A percentile compares a stretch with the other conserved stretches of the same genome.
Evolutionary conservation across 2,888 invertebrate species (phyloP).

Genomic region (Stramonita haemastoma): DNA sequence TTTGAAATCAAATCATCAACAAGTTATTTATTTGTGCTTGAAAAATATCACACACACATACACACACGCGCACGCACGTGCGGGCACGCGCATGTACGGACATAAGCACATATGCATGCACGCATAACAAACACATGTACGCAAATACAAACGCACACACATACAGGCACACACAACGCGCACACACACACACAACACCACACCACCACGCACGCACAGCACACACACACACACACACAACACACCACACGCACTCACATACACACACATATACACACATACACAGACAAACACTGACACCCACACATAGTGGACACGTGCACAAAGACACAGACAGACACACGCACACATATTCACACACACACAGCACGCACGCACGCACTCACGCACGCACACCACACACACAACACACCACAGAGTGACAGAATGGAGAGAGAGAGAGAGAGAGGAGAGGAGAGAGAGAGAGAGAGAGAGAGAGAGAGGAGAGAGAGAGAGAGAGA

Average conservation of each 20-base stretch:
- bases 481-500: not conserved
- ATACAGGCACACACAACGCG: not conserved
- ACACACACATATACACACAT: not conserved
- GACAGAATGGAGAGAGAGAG: too few relatives aligned
- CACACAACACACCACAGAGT: slow-evolving; percentile 3
- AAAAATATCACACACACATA: not conserved
- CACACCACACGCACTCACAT: slow-evolving; percentile 13
- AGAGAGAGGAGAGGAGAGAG: not conserved
- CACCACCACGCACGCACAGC: not conserved
- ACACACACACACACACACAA: slow-evolving; percentile 17
- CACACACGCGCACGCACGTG: slow-evolving; percentile 4
- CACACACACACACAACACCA: slow-evolving; percentile 20
- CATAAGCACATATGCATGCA: too few relatives aligned
- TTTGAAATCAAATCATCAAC: too few relatives aligned
- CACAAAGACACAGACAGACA: not conserved
- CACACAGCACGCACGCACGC: slow-evolving; percentile 19
- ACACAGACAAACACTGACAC: not conserved
- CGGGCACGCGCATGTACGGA: not conserved
- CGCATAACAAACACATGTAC: too few relatives aligned
- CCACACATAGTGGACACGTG: not conserved
- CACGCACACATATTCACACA: slow-evolving; percentile 12
- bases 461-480: not conserved
- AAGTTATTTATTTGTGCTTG: too few relatives aligned
- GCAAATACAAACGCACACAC: too few relatives aligned
- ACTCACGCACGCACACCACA: slow-evolving; percentile 21